phyloP scores from a whole-genome alignment of 1,140 invertebrate genomes.

The Platyscapa corneri region DNA sequence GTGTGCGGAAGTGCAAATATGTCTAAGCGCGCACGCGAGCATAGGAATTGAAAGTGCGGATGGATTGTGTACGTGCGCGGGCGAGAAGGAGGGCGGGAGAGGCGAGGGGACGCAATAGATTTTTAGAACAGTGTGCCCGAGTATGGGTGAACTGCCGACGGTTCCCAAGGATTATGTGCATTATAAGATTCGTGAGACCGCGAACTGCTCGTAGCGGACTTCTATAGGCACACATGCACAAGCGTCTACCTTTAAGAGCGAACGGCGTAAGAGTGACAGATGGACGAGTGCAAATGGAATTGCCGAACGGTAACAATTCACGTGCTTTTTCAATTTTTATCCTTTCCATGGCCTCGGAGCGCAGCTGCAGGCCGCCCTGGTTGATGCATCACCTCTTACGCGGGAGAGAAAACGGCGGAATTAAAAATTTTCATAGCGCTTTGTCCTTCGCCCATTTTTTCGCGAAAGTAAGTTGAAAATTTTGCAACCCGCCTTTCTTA shows the following conservation, averaged over 20 bases:
- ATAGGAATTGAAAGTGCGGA: slow-evolving; percentile 41
- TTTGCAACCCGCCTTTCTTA: neutral
- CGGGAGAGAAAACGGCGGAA: too few relatives aligned
- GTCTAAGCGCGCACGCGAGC: neutral
- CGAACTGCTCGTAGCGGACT: neutral
- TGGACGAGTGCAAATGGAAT: too few relatives aligned
- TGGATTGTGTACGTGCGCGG: neutral
- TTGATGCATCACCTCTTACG: too few relatives aligned
- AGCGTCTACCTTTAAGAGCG: too few relatives aligned
- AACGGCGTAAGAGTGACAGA: too few relatives aligned
- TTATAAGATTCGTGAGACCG: slow-evolving; percentile 52
- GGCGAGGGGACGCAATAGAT: slow-evolving; percentile 7
- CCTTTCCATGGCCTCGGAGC: too few relatives aligned
- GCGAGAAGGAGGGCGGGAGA: neutral
- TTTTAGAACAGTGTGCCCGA: slow-evolving; percentile 3
- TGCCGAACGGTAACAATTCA: too few relatives aligned
- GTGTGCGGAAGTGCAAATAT: slow-evolving; percentile 22
- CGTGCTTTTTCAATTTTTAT: too few relatives aligned
- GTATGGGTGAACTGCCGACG: neutral
- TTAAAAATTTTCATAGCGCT: too few relatives aligned
- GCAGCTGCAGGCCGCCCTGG: too few relatives aligned
- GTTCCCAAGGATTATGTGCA: slow-evolving; percentile 51
- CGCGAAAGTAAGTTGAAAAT: too few relatives aligned
- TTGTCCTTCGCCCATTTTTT: too few relatives aligned
- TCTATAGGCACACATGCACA: neutral